Evolutionary conservation across 2,888 invertebrate genomes (phyloP), one percentile per base, ranked within the genome.

Genomic region (Napeogenes inachia): DNA sequence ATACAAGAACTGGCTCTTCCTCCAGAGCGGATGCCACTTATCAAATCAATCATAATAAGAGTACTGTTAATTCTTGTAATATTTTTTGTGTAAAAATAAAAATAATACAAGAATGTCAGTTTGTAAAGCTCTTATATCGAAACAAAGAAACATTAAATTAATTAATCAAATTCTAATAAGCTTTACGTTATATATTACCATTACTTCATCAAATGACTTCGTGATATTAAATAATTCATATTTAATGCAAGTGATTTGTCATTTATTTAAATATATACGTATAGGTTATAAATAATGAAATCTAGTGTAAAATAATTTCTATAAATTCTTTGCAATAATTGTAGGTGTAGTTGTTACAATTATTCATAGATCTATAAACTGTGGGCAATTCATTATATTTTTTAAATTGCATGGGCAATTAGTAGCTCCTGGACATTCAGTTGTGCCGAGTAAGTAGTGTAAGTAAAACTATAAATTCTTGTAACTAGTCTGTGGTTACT

Each of bases 401-500:
- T 68, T 64, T 61, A 62, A 66, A 65, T 60, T 60, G 62, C 50
- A 67, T 62, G 61, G 42, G 63, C 67, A 68, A 81, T 81, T 78
- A 79, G 75, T 69, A 71, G 71, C 64, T 71, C 68, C 69, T 70
- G 70, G 74, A 75, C 21, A 21, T 21, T 21, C 21, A 73, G 74
- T 77, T 73, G 74, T 71, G 64, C 46, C 57, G 53, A 56, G 59
- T 57, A 59, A 62, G 66, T 64, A 62, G 62, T 64, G 66, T 66
- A 66, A 67, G 66, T 66, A 65, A 70, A 72, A 70, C 72, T 70
- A 85, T 87, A 86, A 87, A 88, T 88, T 86, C 80, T 78, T 75
- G 78, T 76, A 77, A 80, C 85, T 83, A 85, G 82, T 78, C 77
- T 74, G 79, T 85, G 79, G 82, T 85, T 87, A 86, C 85, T 82